Base-by-base conservation (phyloP, 2,888 invertebrate genomes). In the Drosophila paranaensis region DNA sequence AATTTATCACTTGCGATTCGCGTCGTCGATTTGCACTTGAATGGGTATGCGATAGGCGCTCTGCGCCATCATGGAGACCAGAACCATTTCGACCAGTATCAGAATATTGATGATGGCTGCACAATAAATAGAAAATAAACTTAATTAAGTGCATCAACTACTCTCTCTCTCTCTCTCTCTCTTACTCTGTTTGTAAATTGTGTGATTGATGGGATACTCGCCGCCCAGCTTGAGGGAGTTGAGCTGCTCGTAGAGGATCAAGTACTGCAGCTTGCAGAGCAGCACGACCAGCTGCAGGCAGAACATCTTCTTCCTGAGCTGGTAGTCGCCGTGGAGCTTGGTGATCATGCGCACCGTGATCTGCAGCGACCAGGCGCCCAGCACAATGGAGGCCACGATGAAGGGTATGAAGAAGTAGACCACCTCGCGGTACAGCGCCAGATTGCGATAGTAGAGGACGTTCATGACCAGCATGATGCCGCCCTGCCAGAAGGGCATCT, bases 351-450 rank as follows among this genome's bases (percentile, higher is more conserved):
- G 86, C 11, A 91, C 89, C 0, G 89, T 88, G 43, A 93, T 90
- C 79, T 93, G 93, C 16, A 93, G 71, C 1, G 89, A 91, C 93
- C 93, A 93, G 3, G 87, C 69, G 2, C 93, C 93, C 57, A 90
- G n/a, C 0, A 92, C 30, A n/a, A 93, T 91, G n/a, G 93, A 93
- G 10, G 63, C 60, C 9, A 90, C 27, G 8, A 93, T 87, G 63
- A 93, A 92, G 8, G 93, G 93, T 48, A 88, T 74, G 67, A 93
- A 93, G 77, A 92, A 93, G n/a, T 81, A n/a, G 55, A 81, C 68
- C 25, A 90, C 82, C 56, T 83, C 81, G 0, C 60, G 53, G 50
- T 91, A 93, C 0, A 92, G 70, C 8, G 77, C 70, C 67, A 90
- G 72, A 37, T 84, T 81, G n/a, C 74, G 70, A 70, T 91, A 90